phyloP scores from a whole-genome alignment of 2,888 invertebrate genomes.

The Ophion obscuratus region DNA sequence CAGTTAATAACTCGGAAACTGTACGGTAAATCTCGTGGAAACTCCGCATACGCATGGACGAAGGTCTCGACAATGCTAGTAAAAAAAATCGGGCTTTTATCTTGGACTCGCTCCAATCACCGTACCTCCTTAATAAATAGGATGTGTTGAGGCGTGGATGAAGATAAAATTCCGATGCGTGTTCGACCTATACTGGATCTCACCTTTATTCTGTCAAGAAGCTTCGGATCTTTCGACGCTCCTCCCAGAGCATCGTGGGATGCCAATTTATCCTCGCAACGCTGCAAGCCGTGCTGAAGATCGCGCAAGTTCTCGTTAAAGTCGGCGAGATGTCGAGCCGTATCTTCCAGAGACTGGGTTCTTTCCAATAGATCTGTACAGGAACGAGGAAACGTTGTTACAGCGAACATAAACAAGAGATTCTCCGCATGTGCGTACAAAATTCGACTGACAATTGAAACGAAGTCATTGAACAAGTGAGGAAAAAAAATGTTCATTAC shows the following conservation, averaged over 20 bases:
- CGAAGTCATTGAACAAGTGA: not conserved
- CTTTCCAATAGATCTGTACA: slow-evolving; percentile 88
- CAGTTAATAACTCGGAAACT: no score
- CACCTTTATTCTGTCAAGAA: slow-evolving; percentile 93
- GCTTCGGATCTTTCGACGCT: slow-evolving; percentile 92
- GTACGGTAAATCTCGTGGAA: no score
- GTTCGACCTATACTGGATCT: not conserved
- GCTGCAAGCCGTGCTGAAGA: slow-evolving; percentile 92
- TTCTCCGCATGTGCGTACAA: not conserved
- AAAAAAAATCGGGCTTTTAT: no score
- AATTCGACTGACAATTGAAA: not conserved
- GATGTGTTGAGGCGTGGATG: no score
- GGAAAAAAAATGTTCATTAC: slow-evolving; percentile 78
- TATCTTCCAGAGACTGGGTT: slow-evolving; percentile 93
- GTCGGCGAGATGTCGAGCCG: slow-evolving; percentile 92
- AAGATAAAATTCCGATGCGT: no score
- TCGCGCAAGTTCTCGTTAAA: slow-evolving; percentile 94
- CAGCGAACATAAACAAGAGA: not conserved
- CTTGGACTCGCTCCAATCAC: no score
- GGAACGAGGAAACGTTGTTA: slow-evolving; percentile 36
- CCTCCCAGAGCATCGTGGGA: slow-evolving; percentile 90
- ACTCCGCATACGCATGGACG: no score
- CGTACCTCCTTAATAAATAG: no score
- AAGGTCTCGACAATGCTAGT: no score
- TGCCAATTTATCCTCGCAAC: slow-evolving; percentile 94